These are phyloP conservation scores for Branchinecta lindahli DNA, from an alignment of 1,140 invertebrate genomes.

Conservation along the genomic window DNA sequence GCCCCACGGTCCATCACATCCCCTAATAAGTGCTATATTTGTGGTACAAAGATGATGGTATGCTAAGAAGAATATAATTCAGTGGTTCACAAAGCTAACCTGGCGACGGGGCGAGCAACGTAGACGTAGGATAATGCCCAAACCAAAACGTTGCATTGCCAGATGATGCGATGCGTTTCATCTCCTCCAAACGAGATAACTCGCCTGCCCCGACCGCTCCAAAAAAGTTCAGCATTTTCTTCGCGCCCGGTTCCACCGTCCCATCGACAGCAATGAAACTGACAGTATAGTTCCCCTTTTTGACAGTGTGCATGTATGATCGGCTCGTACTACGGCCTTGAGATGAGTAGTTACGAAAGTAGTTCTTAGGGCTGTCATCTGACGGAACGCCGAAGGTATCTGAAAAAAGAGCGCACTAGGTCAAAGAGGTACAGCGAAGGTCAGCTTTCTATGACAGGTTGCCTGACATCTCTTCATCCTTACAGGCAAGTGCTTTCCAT, in stretches of 20 bases:
- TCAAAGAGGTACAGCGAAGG: no score
- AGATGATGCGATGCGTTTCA: not conserved
- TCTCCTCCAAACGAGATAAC: not conserved
- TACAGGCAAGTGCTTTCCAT: no score
- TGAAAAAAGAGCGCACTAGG: not conserved
- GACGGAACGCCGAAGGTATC: not conserved
- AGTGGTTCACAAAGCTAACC: not conserved
- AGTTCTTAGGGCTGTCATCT: not conserved
- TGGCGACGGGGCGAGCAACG: not conserved
- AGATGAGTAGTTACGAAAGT: constrained; percentile 3
- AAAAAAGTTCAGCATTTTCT: not conserved
- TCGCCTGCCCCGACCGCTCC: not conserved
- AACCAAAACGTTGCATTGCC: not conserved
- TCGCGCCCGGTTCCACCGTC: not conserved
- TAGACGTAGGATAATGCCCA: not conserved
- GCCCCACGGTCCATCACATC: no score
- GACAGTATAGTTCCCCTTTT: not conserved
- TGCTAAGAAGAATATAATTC: no score
- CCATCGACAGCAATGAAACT: constrained; percentile 6
- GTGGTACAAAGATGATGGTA: no score
- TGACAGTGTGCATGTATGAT: not conserved
- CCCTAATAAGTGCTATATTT: no score
- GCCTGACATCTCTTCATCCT: no score
- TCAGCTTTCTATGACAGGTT: no score
- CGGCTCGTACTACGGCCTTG: not conserved